These are phyloP conservation scores for Ylistrum balloti DNA, from an alignment of 1,140 invertebrate genomes.

Conservation along the genomic window DNA sequence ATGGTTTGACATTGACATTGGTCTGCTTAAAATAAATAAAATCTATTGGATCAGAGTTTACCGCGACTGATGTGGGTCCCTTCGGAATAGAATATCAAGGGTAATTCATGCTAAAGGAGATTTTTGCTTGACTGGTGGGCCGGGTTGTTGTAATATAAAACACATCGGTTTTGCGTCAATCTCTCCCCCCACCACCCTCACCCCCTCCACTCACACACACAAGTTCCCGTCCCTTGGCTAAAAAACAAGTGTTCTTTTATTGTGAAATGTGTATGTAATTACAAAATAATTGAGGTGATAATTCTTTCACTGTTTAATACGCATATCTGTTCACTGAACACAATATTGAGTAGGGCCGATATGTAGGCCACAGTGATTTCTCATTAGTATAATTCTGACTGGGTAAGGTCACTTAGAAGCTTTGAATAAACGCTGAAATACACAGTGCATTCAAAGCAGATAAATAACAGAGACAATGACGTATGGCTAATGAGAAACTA, in stretches of 20 bases:
- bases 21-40: not conserved
- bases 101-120: not conserved
- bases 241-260: too few relatives aligned
- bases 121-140: not conserved
- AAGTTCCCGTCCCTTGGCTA: too few relatives aligned
- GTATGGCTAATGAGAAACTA: constrained; percentile 21
- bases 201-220: too few relatives aligned
- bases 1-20: not conserved
- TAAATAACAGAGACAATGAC: constrained; percentile 7
- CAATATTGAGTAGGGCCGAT: not conserved
- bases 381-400: not conserved
- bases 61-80: not conserved
- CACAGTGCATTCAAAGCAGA: not conserved
- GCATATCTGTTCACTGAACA: too few relatives aligned
- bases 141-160: not conserved
- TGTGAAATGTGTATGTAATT: not conserved
- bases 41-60: not conserved
- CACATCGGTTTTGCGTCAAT: not conserved
- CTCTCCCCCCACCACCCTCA: not conserved
- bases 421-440: not conserved
- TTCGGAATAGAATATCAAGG: not conserved
- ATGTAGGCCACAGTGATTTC: not conserved
- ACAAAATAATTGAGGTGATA: not conserved
- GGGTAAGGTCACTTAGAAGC: not conserved
- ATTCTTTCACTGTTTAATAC: not conserved